These are phyloP conservation scores for Tetraneura akinire DNA, from an alignment of 1,140 invertebrate genomes.

Conservation along the genomic window DNA sequence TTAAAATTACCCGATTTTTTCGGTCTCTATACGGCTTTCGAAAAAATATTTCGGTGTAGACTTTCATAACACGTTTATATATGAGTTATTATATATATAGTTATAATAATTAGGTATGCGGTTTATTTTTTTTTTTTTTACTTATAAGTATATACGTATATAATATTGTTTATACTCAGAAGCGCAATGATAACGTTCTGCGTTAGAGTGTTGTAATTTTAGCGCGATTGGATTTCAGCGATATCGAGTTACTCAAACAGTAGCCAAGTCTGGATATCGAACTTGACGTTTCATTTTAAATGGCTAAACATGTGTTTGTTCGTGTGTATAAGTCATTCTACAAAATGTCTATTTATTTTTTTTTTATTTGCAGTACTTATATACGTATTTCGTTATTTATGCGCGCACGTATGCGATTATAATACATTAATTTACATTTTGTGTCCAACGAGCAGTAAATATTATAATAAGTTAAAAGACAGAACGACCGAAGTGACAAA, in stretches of 20 bases:
- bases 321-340: not conserved
- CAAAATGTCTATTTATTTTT: no score
- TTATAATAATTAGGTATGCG: no score
- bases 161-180: constrained; percentile 11
- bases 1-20: not conserved
- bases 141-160: no score
- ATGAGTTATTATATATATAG: not conserved
- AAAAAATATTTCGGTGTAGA: not conserved
- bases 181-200: constrained; percentile 1
- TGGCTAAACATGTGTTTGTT: constrained; percentile 10
- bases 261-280: not conserved
- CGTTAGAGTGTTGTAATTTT: not conserved
- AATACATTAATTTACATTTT: no score
- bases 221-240: constrained; percentile 8
- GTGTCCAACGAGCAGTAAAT: no score
- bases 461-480: no score
- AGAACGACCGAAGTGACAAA: no score
- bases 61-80: not conserved
- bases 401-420: no score
- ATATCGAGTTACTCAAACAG: constrained; percentile 27
- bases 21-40: not conserved
- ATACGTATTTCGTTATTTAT: no score
- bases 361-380: no score
- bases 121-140: no score
- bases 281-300: not conserved